Conservation (phyloP, 2,797 vertebrate species). For the Platalea minor region DNA sequence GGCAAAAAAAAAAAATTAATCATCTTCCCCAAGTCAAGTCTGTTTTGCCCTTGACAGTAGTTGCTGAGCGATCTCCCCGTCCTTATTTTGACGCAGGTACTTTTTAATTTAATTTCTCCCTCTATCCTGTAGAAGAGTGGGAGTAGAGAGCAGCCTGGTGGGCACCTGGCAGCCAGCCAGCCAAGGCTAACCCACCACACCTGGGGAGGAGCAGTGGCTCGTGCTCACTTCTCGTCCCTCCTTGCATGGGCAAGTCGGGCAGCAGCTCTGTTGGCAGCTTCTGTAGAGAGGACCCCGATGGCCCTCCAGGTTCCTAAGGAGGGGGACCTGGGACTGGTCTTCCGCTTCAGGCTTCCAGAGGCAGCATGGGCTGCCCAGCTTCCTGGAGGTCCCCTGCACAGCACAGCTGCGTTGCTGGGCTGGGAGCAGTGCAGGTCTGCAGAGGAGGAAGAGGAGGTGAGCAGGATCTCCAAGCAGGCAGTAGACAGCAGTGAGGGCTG, state of each 20-base stretch:
- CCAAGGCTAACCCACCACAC: background rate
- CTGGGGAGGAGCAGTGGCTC: background rate
- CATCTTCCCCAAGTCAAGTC: background rate
- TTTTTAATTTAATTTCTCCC: background rate
- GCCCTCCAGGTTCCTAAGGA: background rate
- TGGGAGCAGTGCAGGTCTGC: background rate
- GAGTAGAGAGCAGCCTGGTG: too few species aligned
- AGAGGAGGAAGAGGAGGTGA: background rate
- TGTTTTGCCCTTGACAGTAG: background rate
- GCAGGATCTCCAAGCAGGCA: background rate
- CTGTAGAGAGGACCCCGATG: background rate
- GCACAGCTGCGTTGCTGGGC: background rate
- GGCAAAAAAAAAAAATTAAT: background rate
- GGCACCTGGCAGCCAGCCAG: background rate
- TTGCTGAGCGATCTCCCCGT: background rate
- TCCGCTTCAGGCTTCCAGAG: background rate
- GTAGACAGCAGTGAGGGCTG: background rate
- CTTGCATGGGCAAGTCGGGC: accelerated
- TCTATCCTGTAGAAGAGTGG: background rate
- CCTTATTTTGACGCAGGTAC: background rate
- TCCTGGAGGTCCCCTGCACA: background rate
- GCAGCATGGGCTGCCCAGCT: background rate
- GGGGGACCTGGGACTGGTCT: background rate
- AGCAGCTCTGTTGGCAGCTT: background rate
- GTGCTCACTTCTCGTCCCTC: background rate